These are phyloP conservation scores for Columba guinea DNA, from an alignment of 2,797 vertebrate genomes.

Conservation along the genomic window DNA sequence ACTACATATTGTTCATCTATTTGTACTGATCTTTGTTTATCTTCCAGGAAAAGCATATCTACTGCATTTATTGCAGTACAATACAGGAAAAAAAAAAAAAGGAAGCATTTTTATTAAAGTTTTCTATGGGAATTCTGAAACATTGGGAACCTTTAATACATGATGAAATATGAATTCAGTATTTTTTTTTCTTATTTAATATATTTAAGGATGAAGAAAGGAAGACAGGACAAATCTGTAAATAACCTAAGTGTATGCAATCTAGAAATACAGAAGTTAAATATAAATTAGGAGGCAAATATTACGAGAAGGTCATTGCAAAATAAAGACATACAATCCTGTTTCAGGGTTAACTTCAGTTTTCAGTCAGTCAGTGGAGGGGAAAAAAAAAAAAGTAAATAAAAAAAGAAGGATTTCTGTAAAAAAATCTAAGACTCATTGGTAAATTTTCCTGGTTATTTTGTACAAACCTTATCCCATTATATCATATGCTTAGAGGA, in stretches of 20 bases:
- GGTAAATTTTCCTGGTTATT: background rate
- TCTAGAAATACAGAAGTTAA: background rate
- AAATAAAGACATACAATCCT: background rate
- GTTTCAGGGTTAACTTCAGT: background rate
- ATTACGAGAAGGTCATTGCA: background rate
- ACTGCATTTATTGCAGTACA: background rate
- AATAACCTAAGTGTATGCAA: background rate
- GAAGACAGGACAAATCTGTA: background rate
- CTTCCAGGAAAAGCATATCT: background rate
- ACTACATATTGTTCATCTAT: background rate
- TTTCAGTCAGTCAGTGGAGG: background rate
- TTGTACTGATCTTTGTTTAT: background rate
- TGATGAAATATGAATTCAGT: background rate
- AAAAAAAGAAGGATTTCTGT: background rate
- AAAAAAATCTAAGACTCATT: background rate
- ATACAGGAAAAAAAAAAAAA: rapidly evolving
- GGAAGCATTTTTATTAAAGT: background rate
- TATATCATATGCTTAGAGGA: background rate
- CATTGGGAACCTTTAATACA: background rate
- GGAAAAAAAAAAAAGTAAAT: no score
- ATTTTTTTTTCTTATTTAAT: background rate
- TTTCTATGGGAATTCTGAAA: background rate
- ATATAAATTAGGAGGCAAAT: background rate
- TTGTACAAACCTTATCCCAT: background rate
- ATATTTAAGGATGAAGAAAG: background rate